Evolutionary conservation across 1,140 invertebrate species (phyloP), one percentile per base, ranked within the genome.

Genomic region (Sinella curviseta): DNA sequence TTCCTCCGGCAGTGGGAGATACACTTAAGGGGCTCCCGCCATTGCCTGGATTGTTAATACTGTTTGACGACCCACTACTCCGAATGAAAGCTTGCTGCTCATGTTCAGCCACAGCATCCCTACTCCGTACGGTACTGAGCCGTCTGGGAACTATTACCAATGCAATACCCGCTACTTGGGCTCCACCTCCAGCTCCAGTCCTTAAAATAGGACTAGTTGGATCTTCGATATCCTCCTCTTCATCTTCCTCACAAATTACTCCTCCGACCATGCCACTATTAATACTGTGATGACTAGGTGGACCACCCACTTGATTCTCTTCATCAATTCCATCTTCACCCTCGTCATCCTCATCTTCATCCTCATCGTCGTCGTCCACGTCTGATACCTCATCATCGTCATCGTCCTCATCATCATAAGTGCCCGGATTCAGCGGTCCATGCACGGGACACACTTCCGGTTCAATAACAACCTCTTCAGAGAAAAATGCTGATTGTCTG

Each of bases 121-220:
- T 33, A 67, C 70, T 78, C 30, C 70, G 75, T 20, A 74, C 24
- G 30, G 84, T 85, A 73, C 85, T 85, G 14, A 85, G 76, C 36
- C 85, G 83, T 33, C 85, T 30, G 1, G 85, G 83, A 31, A 84
- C 79, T 76, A 85, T 81, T 30, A 81, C 80, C 24, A 82, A 73
- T 30, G 83, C 81, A 39, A 82, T 80, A 33, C 76, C 30, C 75
- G 48, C 76, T 36, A 82, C 80, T 70, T 74, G 77, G 30, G 65
- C 70, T 33, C 78, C 39, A 31, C 80, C 73, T 16, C 48, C 55
- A n/a, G 67, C 33, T 24, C 30, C 34, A 75, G 80, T 82, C 33
- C 73, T 70, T n/a, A 83, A 55, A 67, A 83, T 83, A 1, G 81
- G 81, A 79, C 78, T 81, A 20, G 80, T 80, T n/a, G 81, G 55